phyloP scores from a whole-genome alignment of 2,888 invertebrate species.

The Phalera bucephala region DNA sequence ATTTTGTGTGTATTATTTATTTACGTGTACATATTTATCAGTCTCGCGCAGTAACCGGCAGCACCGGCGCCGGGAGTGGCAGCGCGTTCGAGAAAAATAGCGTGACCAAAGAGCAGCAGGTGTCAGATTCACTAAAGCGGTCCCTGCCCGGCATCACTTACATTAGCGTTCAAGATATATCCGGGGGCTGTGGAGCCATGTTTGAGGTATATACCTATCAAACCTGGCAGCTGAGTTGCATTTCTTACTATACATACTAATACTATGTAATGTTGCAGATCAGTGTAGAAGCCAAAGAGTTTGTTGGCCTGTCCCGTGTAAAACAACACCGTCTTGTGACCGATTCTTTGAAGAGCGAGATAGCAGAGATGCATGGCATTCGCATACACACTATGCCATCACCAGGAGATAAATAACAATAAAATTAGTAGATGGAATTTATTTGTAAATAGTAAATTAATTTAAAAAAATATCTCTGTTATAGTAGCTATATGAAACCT shows the following conservation, averaged over 20 bases:
- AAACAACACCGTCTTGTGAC: conserved; percentile 90
- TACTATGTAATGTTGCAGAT: no score
- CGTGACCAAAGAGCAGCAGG: conserved; percentile 62
- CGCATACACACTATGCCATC: conserved; percentile 87
- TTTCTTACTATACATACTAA: no score
- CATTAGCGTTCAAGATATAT: conserved; percentile 87
- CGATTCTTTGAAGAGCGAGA: conserved; percentile 88
- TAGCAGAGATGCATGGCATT: conserved; percentile 92
- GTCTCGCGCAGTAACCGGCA: conserved; percentile 36
- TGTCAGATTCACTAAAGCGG: conserved; percentile 55
- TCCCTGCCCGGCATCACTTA: conserved; percentile 84
- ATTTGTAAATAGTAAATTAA: conserved; percentile 18
- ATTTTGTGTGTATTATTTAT: neutral
- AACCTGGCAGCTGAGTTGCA: no score
- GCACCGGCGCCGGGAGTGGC: conserved; percentile 27
- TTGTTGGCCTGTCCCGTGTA: conserved; percentile 86
- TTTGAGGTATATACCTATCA: conserved; percentile 82
- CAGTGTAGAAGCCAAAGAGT: conserved; percentile 86
- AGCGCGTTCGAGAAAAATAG: conserved; percentile 58
- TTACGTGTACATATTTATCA: conserved; percentile 17
- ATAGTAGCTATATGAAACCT: no score
- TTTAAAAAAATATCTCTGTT: no score
- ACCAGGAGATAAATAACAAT: conserved; percentile 27
- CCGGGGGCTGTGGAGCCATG: conserved; percentile 93
- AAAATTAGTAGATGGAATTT: conserved; percentile 4